Evolutionary conservation across 2,888 invertebrate genomes (phyloP).

Genomic region (Scaptomyza cyrtandrae): DNA sequence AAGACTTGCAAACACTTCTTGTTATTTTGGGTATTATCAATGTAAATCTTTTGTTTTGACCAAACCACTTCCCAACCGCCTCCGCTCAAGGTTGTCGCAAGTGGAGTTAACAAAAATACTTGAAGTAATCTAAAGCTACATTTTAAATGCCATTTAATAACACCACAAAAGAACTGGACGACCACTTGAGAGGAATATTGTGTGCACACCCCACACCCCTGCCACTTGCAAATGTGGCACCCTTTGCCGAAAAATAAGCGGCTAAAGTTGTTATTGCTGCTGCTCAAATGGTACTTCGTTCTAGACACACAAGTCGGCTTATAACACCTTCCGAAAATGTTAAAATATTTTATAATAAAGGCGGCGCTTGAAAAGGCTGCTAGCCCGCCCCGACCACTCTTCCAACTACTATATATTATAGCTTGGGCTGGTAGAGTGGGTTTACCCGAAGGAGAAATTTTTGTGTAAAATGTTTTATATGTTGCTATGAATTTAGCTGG

Average conservation of each 20-base stretch:
- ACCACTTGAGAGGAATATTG: constrained; percentile 32
- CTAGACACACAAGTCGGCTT: constrained; percentile 79
- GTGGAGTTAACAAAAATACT: constrained; percentile 45
- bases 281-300: constrained; percentile 72
- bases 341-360: constrained; percentile 77
- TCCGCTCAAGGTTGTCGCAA: neutral
- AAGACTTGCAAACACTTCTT: constrained; percentile 11
- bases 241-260: constrained; percentile 54
- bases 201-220: constrained; percentile 5
- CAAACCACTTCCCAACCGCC: neutral
- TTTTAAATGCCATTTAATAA: constrained; percentile 74
- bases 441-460: constrained; percentile 55
- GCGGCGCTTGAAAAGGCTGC: constrained; percentile 65
- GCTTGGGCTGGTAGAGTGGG: constrained; percentile 5
- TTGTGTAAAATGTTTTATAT: constrained; percentile 77
- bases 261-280: constrained; percentile 45
- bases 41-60: constrained; percentile 13
- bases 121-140: constrained; percentile 67
- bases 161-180: constrained; percentile 71
- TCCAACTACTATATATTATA: constrained; percentile 32
- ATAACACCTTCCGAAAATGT: constrained; percentile 81
- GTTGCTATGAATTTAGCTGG: constrained; percentile 74
- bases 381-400: neutral
- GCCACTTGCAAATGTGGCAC: constrained; percentile 37
- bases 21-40: constrained; percentile 12